Percentiles rank a stretch among this genome's conserved stretches.
Conservation (phyloP, 2,797 vertebrate species). For the Sebastes diploproa region DNA sequence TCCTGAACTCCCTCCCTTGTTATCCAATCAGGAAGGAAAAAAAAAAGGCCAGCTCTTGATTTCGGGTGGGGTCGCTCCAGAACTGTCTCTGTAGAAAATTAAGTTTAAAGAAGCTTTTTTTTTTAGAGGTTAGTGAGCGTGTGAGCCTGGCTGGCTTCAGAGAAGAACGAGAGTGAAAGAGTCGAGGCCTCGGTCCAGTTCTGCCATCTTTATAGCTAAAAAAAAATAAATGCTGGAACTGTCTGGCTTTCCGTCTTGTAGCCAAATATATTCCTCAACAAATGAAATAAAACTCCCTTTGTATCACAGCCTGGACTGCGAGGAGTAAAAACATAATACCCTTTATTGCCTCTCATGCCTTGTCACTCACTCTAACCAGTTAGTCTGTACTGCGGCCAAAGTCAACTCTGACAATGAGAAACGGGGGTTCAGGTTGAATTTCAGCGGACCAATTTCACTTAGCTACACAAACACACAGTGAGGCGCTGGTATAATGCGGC, state of each 20-base stretch:
- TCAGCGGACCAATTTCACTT: conserved; percentile 63
- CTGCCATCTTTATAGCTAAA: conserved; percentile 21
- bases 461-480: conserved; percentile 57
- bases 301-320: conserved; percentile 31
- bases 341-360: conserved; percentile 56
- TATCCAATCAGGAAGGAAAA: conserved; percentile 68
- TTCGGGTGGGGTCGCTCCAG: conserved; percentile 26
- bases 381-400: conserved; percentile 60
- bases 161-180: conserved; percentile 5
- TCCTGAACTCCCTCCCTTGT: conserved; percentile 61
- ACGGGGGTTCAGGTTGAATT: conserved; percentile 57
- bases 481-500: not conserved
- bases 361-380: conserved; percentile 59
- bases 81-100: not conserved
- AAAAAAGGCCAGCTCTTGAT: conserved; percentile 43
- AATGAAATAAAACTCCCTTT: conserved; percentile 66
- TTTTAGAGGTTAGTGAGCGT: not conserved
- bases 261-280: conserved; percentile 55
- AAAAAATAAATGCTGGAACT: not conserved
- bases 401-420: conserved; percentile 62
- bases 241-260: conserved; percentile 19
- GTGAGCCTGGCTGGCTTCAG: not conserved
- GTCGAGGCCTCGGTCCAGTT: conserved; percentile 1
- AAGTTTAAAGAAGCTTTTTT: not conserved
- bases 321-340: conserved; percentile 52